phyloP scores from a whole-genome alignment of 2,113 vertebrate species.

The Antigone vipio region DNA sequence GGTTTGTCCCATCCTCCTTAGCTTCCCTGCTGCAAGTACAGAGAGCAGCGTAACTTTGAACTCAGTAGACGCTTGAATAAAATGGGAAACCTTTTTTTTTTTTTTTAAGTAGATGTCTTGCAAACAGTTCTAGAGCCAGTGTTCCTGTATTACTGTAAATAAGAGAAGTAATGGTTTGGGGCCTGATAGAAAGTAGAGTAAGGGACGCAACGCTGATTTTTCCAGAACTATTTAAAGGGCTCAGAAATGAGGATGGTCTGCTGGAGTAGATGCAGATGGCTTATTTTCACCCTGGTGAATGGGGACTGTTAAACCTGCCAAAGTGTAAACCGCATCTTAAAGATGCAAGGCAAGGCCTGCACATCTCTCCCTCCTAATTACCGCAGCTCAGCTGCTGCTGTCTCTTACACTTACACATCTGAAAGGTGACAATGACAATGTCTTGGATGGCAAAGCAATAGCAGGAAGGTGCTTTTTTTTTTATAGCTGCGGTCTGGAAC shows the following conservation, averaged over 20 bases:
- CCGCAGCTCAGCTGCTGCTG: slow-evolving; percentile 59
- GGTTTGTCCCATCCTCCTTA: background rate
- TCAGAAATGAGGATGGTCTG: background rate
- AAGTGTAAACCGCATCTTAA: slow-evolving; percentile 38
- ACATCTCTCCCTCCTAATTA: slow-evolving; percentile 55
- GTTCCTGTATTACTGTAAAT: background rate
- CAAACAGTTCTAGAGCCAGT: background rate
- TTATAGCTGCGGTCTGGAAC: background rate
- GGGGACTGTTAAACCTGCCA: slow-evolving; percentile 41
- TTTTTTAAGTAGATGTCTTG: background rate
- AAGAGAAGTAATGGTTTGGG: background rate
- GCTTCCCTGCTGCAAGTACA: background rate
- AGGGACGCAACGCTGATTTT: background rate
- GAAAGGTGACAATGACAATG: slow-evolving; percentile 52
- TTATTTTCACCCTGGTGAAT: background rate
- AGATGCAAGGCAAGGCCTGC: slow-evolving; percentile 11
- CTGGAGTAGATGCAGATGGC: slow-evolving; percentile 38
- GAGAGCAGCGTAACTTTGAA: background rate
- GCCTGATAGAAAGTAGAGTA: background rate
- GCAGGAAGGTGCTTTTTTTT: background rate
- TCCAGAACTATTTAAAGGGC: background rate
- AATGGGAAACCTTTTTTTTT: background rate
- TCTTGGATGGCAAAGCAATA: slow-evolving; percentile 11
- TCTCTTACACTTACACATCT: slow-evolving; percentile 50
- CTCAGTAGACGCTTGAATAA: background rate